phyloP scores from a whole-genome alignment of 2,797 vertebrate genomes.

The Triplophysa bombifrons region DNA sequence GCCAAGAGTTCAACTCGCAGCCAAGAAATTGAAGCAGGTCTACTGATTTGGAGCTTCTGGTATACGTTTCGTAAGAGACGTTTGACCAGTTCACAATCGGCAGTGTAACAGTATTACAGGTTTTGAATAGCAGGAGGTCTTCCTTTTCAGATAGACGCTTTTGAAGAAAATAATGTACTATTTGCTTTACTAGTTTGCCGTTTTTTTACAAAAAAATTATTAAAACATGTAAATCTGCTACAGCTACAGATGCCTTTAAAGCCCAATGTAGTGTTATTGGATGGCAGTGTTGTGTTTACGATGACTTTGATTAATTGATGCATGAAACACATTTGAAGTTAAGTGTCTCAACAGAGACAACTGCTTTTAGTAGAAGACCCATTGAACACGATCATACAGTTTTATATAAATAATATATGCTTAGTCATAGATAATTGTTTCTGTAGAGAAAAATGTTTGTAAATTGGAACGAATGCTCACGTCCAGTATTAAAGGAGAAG shows the following conservation, averaged over 20 bases:
- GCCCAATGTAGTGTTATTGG: background rate
- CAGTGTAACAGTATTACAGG: background rate
- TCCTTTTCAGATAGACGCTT: background rate
- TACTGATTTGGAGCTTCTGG: background rate
- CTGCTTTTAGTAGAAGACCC: background rate
- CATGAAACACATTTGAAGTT: background rate
- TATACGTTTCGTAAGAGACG: background rate
- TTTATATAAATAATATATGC: slow-evolving; percentile 28
- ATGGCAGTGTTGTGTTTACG: slow-evolving; percentile 5
- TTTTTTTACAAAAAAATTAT: background rate
- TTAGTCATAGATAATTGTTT: slow-evolving; percentile 19
- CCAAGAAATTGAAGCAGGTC: slow-evolving; percentile 85
- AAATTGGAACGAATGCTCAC: slow-evolving; percentile 47
- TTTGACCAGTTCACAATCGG: background rate
- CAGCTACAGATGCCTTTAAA: background rate
- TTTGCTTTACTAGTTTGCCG: background rate
- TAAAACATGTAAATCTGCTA: background rate
- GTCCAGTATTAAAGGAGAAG: background rate
- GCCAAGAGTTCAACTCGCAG: slow-evolving; percentile 96
- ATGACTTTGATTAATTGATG: background rate
- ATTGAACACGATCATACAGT: background rate
- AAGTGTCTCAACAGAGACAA: background rate
- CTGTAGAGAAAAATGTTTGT: slow-evolving; percentile 23
- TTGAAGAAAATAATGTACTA: background rate
- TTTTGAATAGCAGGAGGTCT: background rate